These are phyloP conservation scores for Drosophila conformis DNA, from an alignment of 2,888 invertebrate species.

Conservation along the genomic window DNA sequence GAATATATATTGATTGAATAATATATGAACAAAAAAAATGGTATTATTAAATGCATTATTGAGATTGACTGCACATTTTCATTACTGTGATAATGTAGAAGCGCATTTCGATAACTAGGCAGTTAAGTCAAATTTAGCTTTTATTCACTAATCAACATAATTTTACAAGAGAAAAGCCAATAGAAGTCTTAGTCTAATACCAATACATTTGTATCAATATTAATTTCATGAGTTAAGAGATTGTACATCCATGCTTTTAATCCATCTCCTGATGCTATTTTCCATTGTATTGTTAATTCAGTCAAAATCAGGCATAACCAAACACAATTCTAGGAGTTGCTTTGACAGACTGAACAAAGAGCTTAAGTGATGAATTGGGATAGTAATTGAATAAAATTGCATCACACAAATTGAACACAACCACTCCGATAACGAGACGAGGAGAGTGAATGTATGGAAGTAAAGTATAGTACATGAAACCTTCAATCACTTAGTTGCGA, in stretches of 20 bases:
- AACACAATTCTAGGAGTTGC: constrained; percentile 15
- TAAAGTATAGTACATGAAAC: background rate
- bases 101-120: background rate
- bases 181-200: no score
- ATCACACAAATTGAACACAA: constrained; percentile 20
- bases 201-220: background rate
- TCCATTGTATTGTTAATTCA: background rate
- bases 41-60: background rate
- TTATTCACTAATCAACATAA: background rate
- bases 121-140: background rate
- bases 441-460: background rate
- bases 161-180: background rate
- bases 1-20: background rate
- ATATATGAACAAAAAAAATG: background rate
- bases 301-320: background rate
- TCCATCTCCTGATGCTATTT: background rate
- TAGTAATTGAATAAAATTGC: constrained; percentile 32
- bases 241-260: background rate
- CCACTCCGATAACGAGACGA: background rate
- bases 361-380: constrained; percentile 27
- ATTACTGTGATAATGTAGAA: background rate
- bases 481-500: constrained; percentile 39
- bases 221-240: background rate
- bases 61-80: background rate
- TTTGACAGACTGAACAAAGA: constrained; percentile 23